phyloP scores from a whole-genome alignment of 2,797 vertebrate species.

The Pterois miles region DNA sequence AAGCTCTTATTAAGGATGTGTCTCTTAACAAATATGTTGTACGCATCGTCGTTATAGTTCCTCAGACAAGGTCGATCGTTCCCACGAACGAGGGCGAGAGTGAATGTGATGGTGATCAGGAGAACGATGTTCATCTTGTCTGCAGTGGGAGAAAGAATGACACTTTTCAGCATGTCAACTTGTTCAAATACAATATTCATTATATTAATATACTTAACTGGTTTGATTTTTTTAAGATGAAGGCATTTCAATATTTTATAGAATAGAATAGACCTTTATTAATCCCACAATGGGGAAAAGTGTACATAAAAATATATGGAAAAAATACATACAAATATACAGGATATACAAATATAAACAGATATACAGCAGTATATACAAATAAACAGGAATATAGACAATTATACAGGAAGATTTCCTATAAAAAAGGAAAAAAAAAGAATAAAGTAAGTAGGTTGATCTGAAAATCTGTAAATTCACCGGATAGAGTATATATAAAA shows the following conservation, averaged over 20 bases:
- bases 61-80: fast-evolving
- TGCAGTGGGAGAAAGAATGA: neutral
- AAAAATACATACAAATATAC: no score
- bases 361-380: no score
- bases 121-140: neutral
- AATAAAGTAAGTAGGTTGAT: no score
- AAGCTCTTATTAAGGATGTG: neutral
- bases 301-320: no score
- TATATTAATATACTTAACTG: neutral
- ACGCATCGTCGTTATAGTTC: fast-evolving
- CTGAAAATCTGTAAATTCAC: no score
- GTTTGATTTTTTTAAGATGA: neutral
- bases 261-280: no score
- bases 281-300: no score
- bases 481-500: no score
- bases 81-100: neutral
- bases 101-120: neutral
- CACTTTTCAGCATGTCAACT: neutral
- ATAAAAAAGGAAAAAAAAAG: no score
- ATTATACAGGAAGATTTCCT: no score
- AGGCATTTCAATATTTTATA: neutral
- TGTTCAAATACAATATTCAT: neutral
- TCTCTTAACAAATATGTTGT: fast-evolving
- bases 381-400: no score
- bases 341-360: no score